These are phyloP conservation scores for Elysia crispata DNA, from an alignment of 2,888 invertebrate genomes.

Conservation along the genomic window DNA sequence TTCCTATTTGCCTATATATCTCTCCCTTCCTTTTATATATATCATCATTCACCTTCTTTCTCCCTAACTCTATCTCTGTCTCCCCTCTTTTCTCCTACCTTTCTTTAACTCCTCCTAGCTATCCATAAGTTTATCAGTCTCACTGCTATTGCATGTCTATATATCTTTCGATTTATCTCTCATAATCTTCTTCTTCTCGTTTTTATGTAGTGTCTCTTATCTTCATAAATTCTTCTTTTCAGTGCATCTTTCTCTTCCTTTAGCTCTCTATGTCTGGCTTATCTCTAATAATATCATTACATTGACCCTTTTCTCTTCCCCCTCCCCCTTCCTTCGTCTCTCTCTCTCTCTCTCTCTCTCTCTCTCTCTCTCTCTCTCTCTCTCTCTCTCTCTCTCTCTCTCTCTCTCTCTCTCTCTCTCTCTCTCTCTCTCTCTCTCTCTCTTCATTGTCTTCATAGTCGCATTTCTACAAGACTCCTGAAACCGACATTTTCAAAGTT, in stretches of 20 bases:
- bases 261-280: no score
- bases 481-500: background rate
- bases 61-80: constrained; percentile 22
- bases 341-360: constrained; percentile 17
- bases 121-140: no score
- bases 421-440: constrained; percentile 43
- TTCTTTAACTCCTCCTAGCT: background rate
- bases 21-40: background rate
- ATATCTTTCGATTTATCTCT: background rate
- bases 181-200: background rate
- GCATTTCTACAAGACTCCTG: no score
- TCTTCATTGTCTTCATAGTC: constrained; percentile 21
- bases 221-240: background rate
- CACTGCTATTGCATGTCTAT: background rate
- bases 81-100: background rate
- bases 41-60: background rate
- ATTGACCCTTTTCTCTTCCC: constrained; percentile 16
- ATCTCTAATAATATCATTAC: background rate
- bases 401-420: constrained; percentile 23
- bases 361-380: constrained; percentile 38
- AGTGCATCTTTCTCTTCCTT: background rate
- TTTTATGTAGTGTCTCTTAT: no score
- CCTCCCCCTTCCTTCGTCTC: constrained; percentile 16
- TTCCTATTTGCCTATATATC: background rate
- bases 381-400: constrained; percentile 35